These are phyloP conservation scores for Eretmodus cyanostictus DNA, from an alignment of 2,113 vertebrate genomes.

Conservation along the genomic window DNA sequence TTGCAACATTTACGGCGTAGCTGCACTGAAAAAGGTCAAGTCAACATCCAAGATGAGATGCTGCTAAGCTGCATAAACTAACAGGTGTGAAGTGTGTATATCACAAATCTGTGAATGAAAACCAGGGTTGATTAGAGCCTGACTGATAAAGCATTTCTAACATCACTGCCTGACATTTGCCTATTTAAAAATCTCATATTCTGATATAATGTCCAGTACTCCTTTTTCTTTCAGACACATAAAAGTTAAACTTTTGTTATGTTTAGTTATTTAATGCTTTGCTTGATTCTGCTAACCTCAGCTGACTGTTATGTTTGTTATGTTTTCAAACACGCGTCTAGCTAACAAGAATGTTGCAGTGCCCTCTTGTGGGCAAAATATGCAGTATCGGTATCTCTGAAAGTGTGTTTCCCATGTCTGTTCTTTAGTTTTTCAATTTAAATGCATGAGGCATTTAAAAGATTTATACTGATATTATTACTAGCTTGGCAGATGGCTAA, in stretches of 20 bases:
- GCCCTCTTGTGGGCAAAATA: background rate
- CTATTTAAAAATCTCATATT: background rate
- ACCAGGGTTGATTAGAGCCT: background rate
- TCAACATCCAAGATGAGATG: background rate
- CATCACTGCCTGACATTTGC: background rate
- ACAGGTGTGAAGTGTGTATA: rapidly evolving
- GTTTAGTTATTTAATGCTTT: rapidly evolving
- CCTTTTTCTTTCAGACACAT: background rate
- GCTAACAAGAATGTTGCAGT: background rate
- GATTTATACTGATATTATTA: background rate
- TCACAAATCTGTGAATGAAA: background rate
- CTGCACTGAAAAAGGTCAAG: background rate
- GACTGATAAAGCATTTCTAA: background rate
- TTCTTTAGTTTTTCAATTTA: background rate
- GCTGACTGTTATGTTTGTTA: background rate
- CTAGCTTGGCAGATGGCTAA: background rate
- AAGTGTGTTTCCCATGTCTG: background rate
- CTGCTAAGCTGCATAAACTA: background rate
- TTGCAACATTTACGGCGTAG: background rate
- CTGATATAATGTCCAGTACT: background rate
- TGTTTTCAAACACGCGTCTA: background rate
- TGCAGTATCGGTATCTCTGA: background rate
- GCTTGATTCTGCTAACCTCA: background rate
- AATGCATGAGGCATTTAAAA: background rate
- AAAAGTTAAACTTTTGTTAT: background rate